Evolutionary conservation across 2,797 vertebrate genomes (phyloP).

Genomic region (Margarornis squamiger): DNA sequence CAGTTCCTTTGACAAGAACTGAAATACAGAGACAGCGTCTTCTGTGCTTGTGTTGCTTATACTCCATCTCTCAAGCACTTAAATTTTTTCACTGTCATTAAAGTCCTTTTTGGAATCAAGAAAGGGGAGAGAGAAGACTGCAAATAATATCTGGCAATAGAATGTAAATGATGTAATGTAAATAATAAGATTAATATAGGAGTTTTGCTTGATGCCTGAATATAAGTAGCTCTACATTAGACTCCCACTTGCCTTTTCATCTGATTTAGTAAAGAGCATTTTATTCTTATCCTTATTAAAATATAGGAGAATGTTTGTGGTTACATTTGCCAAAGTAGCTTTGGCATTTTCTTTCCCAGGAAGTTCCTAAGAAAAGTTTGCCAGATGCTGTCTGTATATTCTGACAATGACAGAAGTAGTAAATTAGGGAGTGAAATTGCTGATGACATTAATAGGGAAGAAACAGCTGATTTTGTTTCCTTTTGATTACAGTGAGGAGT

Average conservation of each 20-base stretch:
- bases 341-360: conserved; percentile 7
- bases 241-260: neutral
- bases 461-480: neutral
- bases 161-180: neutral
- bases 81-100: neutral
- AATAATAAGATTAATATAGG: neutral
- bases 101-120: neutral
- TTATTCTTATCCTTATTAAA: conserved; percentile 32
- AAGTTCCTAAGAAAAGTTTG: neutral
- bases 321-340: neutral
- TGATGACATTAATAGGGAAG: neutral
- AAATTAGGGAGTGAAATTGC: neutral
- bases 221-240: neutral
- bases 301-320: neutral
- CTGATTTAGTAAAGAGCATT: neutral
- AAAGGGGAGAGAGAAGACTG: neutral
- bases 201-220: neutral
- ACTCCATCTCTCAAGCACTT: neutral
- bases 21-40: neutral
- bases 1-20: neutral
- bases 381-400: neutral
- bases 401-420: neutral
- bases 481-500: neutral
- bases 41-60: neutral
- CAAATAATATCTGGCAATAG: neutral